Base-by-base conservation (phyloP, 2,888 invertebrate species). In the Drosophila colorata region DNA sequence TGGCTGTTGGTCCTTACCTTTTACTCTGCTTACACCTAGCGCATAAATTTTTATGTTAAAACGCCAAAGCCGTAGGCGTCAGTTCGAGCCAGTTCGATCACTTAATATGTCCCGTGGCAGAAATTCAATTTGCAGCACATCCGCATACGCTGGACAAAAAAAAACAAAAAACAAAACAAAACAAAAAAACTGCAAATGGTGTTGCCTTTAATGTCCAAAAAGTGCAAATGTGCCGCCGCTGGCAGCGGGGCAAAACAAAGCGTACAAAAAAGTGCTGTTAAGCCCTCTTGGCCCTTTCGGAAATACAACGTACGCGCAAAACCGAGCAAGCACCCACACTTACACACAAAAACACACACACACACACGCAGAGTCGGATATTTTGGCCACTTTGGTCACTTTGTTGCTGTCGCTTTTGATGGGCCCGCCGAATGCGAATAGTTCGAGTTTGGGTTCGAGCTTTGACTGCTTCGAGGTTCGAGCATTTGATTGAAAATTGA, bases 401-500 rank as follows among this genome's bases (percentile, higher is more conserved):
- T 73, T 73, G 73, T 46, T 58, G 58, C 31, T 37, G 52, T 64
- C 52, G 61, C 65, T 55, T 58, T 65, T 61, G 77, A 53, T 63
- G 66, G 55, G 38, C 33, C 46, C 23, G 37, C 7, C 33, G 3
- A 47, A 25, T 55, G 16, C 18, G 9, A 47, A 33, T 55, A 37
- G 44, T 47, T 41, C 33, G 35, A 37, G 40, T 28, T 53, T 38
- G 48, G 53, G 44, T 56, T 43, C n/a, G 48, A 52, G 40, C 47
- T 74, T 65, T 55, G 63, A 53, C 59, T 52, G 41, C 57, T 51
- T 68, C 35, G 13, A 63, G 68, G 55, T 63, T 20, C 41, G 33
- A 38, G 49, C 80, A 74, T 87, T 90, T 90, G 91, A 90, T 90
- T 88, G 84, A 90, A 90, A 90, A 87, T 87, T 90, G 88, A 90